phyloP scores from a whole-genome alignment of 1,140 invertebrate species.

The Pogonomyrmex californicus region DNA sequence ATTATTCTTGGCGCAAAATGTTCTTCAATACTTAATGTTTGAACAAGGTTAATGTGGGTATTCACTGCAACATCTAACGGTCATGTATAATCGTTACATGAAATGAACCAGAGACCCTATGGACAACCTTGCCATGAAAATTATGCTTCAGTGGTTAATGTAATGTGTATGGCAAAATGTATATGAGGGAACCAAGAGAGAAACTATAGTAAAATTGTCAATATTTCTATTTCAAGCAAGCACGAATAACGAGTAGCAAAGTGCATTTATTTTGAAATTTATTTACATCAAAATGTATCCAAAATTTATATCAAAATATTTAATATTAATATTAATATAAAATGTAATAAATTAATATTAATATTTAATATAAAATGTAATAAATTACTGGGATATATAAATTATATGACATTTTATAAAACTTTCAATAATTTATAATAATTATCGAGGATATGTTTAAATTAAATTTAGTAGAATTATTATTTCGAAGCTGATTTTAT shows the following conservation, averaged over 20 bases:
- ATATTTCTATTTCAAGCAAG: background rate
- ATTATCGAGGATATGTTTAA: background rate
- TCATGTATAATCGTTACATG: constrained; percentile 26
- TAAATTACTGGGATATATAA: background rate
- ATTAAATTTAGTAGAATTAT: background rate
- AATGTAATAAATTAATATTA: background rate
- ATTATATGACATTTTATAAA: background rate
- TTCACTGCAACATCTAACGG: constrained; percentile 14
- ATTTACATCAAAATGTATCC: background rate
- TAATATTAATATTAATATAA: no score
- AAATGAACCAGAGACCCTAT: constrained; percentile 17
- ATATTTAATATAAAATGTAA: background rate
- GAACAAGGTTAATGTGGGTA: background rate
- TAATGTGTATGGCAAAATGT: background rate
- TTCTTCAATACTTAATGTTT: constrained; percentile 15
- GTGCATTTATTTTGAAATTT: background rate
- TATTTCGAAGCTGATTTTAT: background rate
- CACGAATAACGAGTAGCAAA: background rate
- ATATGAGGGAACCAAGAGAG: background rate
- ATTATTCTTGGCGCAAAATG: background rate
- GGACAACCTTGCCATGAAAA: constrained; percentile 28
- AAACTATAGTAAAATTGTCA: constrained; percentile 11
- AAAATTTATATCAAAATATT: background rate
- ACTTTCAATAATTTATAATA: background rate
- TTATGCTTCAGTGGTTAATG: constrained; percentile 23